Conservation (phyloP, 1,140 invertebrate species). For the Bombus pyrosoma region DNA sequence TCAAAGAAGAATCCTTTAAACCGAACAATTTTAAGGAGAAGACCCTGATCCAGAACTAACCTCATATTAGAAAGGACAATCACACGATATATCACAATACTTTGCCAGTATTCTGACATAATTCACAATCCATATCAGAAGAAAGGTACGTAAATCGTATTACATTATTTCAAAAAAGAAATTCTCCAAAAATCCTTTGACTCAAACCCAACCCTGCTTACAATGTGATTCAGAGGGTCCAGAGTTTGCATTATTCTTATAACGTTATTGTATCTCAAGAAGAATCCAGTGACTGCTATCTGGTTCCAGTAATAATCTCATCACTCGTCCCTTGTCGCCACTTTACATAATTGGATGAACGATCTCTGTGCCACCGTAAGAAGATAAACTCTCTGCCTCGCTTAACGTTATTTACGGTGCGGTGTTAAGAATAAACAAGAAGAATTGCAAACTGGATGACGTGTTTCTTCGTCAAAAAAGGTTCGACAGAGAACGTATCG, state of each 20-base stretch:
- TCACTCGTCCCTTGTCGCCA: not conserved
- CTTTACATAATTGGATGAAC: constrained; percentile 8
- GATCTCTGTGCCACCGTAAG: not conserved
- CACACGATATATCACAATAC: not conserved
- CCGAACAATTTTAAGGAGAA: not conserved
- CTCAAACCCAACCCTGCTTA: not conserved
- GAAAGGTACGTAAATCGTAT: not conserved
- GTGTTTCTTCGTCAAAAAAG: not conserved
- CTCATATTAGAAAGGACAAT: not conserved
- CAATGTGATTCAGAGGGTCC: not conserved
- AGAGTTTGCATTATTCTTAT: not conserved
- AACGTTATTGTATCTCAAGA: not conserved
- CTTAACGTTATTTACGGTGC: not conserved
- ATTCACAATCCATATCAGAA: not conserved
- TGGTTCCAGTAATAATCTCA: not conserved
- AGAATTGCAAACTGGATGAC: not conserved
- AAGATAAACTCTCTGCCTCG: not conserved
- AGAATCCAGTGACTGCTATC: not conserved
- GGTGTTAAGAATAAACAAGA: not conserved
- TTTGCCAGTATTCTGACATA: too few species aligned
- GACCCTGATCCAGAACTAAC: not conserved
- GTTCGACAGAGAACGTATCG: not conserved
- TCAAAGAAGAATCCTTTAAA: not conserved
- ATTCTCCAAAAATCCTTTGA: too few species aligned
- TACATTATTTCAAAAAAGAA: too few species aligned